Percentiles rank a stretch among this genome's conserved stretches.
Evolutionary conservation across 2,797 vertebrate species (phyloP).

Genomic region (Mus minutoides): DNA sequence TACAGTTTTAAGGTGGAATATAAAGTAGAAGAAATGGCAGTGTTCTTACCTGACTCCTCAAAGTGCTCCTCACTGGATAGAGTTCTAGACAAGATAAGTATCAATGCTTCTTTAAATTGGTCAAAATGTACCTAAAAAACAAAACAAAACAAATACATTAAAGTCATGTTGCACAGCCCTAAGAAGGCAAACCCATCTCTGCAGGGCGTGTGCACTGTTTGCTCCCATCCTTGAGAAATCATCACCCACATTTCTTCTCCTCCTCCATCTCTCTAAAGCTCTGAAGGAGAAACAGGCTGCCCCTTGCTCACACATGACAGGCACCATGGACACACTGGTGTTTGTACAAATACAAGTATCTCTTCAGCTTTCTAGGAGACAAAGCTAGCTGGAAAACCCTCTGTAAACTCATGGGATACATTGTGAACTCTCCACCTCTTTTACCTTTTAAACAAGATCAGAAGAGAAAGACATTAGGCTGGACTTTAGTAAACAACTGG

Average conservation of each 20-base stretch:
- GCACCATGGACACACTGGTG: not conserved
- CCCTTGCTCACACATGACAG: not conserved
- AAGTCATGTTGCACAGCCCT: conserved; percentile 4
- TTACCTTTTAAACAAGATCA: conserved; percentile 55
- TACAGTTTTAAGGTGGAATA: not conserved
- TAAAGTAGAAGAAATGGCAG: not conserved
- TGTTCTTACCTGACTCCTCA: conserved; percentile 90
- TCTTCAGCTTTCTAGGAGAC: not conserved
- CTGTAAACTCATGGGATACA: not conserved
- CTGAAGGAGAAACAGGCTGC: not conserved
- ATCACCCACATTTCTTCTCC: not conserved
- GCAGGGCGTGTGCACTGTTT: not conserved
- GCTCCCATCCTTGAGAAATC: not conserved
- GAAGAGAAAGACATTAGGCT: conserved; percentile 42
- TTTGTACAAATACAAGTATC: not conserved
- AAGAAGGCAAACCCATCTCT: conserved; percentile 19
- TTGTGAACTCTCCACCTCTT: conserved; percentile 38
- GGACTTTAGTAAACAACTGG: not conserved
- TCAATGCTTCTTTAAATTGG: conserved; percentile 96
- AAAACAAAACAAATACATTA: not conserved
- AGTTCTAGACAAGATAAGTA: conserved; percentile 92
- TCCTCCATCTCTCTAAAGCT: conserved; percentile 23
- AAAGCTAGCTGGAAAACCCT: conserved; percentile 18
- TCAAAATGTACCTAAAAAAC: conserved; percentile 93
- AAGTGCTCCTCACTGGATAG: conserved; percentile 87